A percentile compares a stretch with the other conserved stretches of the same genome.
Evolutionary conservation across 1,140 invertebrate species (phyloP).

Genomic region (Drosophila leontia): DNA sequence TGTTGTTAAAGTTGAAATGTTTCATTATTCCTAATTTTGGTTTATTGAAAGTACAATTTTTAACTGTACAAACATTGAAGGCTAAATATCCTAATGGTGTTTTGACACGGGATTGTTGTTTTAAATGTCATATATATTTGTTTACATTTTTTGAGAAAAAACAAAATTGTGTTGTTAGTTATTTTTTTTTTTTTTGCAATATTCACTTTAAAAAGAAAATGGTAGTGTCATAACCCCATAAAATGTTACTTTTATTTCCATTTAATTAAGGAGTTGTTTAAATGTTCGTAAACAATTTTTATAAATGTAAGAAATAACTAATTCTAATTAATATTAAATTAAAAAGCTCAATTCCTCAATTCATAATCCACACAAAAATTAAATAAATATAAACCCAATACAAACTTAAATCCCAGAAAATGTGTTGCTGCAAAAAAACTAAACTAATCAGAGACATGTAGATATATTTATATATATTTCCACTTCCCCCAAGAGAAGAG

Average conservation of each 20-base stretch:
- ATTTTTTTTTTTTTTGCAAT: neutral
- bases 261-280: neutral
- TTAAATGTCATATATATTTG: too few relatives aligned
- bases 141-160: neutral
- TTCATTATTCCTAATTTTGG: neutral
- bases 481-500: slow-evolving; percentile 3
- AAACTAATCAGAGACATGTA: slow-evolving; percentile 36
- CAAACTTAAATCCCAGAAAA: slow-evolving; percentile 10
- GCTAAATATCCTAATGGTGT: too few relatives aligned
- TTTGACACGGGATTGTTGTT: too few relatives aligned
- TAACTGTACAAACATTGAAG: too few relatives aligned
- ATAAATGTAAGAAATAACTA: neutral
- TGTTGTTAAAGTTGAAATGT: neutral
- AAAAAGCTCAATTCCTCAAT: neutral
- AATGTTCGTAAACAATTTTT: too few relatives aligned
- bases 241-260: neutral
- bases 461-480: slow-evolving; percentile 5
- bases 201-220: neutral
- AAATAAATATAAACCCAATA: neutral
- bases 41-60: too few relatives aligned
- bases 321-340: neutral
- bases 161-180: too few relatives aligned
- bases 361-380: neutral
- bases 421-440: neutral
- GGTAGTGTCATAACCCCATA: neutral